These are phyloP conservation scores for Adelphocoris suturalis DNA, from an alignment of 2,888 invertebrate genomes.

Conservation along the genomic window DNA sequence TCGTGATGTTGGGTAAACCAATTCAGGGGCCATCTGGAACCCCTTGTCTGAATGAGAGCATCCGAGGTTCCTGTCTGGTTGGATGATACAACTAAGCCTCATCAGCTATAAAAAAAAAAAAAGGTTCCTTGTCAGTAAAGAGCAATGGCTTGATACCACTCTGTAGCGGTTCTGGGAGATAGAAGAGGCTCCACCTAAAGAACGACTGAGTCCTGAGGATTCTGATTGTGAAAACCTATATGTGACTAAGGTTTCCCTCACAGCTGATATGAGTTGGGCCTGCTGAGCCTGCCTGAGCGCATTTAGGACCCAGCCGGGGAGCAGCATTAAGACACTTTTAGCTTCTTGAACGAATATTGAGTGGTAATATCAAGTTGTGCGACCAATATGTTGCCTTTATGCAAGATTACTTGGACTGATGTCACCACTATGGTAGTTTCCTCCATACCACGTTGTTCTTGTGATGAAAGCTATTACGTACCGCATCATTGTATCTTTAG, in stretches of 20 bases:
- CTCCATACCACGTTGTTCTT: not conserved
- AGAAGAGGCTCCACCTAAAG: not conserved
- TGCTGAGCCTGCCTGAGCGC: not conserved
- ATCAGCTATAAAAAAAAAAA: conserved; percentile 9
- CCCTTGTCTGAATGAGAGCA: conserved; percentile 15
- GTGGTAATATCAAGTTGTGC: not conserved
- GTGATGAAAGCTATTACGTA: conserved; percentile 38
- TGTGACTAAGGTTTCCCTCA: not conserved
- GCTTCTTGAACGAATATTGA: not conserved
- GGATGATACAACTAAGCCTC: not conserved
- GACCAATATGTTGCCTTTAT: conserved; percentile 39
- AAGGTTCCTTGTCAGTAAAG: not conserved
- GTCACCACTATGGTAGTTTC: conserved; percentile 42
- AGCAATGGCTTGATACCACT: not conserved
- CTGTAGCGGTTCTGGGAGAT: conserved; percentile 32
- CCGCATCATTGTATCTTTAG: conserved; percentile 65
- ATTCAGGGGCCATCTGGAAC: conserved; percentile 4
- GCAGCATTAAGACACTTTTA: conserved; percentile 13
- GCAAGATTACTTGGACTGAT: conserved; percentile 49
- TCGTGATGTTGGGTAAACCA: conserved; percentile 9
- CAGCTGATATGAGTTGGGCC: not conserved
- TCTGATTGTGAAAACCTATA: not conserved
- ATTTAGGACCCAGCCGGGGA: not conserved
- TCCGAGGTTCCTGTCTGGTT: conserved; percentile 28
- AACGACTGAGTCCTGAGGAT: not conserved